A percentile compares a stretch with the other conserved stretches of the same genome.
Evolutionary conservation across 2,113 vertebrate genomes (phyloP).

Genomic region (Danio rerio): GRCz12tu NC_133195.1:20151001-20151500

Average conservation of each 20-base stretch:
- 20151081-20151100: neutral
- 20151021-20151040: neutral
- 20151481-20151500: conserved; percentile 31
- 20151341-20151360: neutral
- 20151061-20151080: neutral
- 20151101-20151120: neutral
- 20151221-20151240: too few species aligned
- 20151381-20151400: neutral
- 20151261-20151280: neutral
- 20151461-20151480: conserved; percentile 1
- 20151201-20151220: too few species aligned
- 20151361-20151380: neutral
- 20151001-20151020: neutral
- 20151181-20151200: too few species aligned
- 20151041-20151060: neutral
- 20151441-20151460: conserved; percentile 10
- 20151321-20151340: neutral
- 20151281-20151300: neutral
- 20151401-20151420: neutral
- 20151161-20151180: neutral
- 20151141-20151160: neutral
- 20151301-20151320: neutral
- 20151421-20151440: neutral
- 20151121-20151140: neutral
- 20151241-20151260: neutral